Percentiles rank a stretch among this genome's conserved stretches.
Conservation (phyloP, 2,797 vertebrate species). For the Acipenser ruthenus region DNA sequence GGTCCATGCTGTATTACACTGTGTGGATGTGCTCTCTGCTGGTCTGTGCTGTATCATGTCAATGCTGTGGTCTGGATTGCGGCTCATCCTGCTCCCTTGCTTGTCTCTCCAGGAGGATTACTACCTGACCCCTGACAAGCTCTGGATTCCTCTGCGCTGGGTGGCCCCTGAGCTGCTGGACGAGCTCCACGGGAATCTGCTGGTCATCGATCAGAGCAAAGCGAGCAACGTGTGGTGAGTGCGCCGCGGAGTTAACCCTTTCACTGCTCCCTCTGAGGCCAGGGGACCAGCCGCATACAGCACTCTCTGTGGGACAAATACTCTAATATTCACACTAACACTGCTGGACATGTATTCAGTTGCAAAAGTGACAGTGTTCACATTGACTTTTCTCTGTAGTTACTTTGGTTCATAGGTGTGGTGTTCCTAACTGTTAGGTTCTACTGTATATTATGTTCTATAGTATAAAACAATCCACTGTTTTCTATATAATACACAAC, state of each 20-base stretch:
- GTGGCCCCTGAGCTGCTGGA: conserved; percentile 84
- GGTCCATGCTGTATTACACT: background rate
- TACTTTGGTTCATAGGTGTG: too few relatives aligned
- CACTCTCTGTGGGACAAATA: too few relatives aligned
- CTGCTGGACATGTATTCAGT: too few relatives aligned
- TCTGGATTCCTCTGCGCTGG: conserved; percentile 90
- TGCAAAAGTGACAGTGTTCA: too few relatives aligned
- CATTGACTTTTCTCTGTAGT: too few relatives aligned
- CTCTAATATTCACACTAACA: too few relatives aligned
- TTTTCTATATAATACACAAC: too few relatives aligned
- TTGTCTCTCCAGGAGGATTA: conserved; percentile 74
- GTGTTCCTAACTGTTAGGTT: too few relatives aligned
- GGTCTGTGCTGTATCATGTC: background rate
- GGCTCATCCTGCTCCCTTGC: background rate
- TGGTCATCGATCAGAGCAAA: conserved; percentile 85
- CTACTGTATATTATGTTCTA: too few relatives aligned
- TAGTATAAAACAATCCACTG: too few relatives aligned
- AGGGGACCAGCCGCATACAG: too few relatives aligned
- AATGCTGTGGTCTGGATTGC: background rate
- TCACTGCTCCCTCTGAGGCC: too few relatives aligned
- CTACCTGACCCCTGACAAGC: conserved; percentile 81
- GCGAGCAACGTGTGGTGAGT: conserved; percentile 86
- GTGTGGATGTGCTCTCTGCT: background rate
- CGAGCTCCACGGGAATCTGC: conserved; percentile 75
- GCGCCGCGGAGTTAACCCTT: background rate